Conservation (phyloP, 1,140 invertebrate species). For the Microplitis mediator region DNA sequence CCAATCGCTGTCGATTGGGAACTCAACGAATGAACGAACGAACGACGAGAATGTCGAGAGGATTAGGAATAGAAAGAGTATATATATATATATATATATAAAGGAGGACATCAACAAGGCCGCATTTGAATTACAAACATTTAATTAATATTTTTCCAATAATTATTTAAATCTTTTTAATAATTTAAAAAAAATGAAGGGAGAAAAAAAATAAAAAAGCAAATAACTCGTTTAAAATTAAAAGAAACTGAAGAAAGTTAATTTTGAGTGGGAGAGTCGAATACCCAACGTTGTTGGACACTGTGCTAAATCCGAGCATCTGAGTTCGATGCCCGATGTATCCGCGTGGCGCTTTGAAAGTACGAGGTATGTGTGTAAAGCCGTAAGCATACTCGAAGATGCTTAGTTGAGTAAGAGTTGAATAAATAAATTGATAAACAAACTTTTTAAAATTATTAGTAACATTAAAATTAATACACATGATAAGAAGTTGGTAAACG, state of each 20-base stretch:
- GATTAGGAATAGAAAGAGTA: neutral
- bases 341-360: conserved; percentile 4
- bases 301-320: conserved; percentile 4
- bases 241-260: no score
- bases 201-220: no score
- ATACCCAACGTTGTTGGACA: neutral
- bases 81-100: no score
- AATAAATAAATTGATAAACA: no score
- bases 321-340: conserved; percentile 24
- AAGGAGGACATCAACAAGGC: neutral
- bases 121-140: neutral
- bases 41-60: neutral
- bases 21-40: neutral
- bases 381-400: no score
- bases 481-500: neutral
- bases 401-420: no score
- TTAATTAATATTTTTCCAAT: neutral
- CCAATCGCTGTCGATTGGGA: conserved; percentile 1
- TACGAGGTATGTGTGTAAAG: no score
- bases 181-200: neutral
- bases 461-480: neutral
- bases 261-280: neutral
- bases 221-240: no score
- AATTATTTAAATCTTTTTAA: neutral
- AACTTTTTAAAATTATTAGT: neutral